Evolutionary conservation across 2,797 vertebrate species (phyloP).

Genomic region (Knipowitschia caucasica): DNA sequence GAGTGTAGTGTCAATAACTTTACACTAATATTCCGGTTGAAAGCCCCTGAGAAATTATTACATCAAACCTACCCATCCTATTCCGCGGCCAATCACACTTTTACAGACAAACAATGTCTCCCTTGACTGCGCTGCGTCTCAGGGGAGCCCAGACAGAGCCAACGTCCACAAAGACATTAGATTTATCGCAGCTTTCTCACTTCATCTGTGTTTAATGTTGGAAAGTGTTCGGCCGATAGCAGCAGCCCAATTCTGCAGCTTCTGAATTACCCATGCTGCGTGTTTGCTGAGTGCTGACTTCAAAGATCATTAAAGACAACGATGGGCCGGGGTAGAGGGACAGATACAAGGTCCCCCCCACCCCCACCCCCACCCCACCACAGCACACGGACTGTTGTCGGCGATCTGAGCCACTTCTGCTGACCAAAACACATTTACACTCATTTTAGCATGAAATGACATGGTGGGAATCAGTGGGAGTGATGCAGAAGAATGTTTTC

Average conservation of each 20-base stretch:
- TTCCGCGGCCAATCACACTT: slow-evolving; percentile 23
- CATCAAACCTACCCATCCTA: slow-evolving; percentile 24
- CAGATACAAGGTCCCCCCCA: slow-evolving; percentile 14
- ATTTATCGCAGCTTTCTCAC: slow-evolving; percentile 64
- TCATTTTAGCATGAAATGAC: neutral
- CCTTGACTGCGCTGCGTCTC: slow-evolving; percentile 23
- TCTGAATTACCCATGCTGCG: slow-evolving; percentile 59
- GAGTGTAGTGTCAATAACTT: slow-evolving; percentile 32
- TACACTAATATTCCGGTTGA: slow-evolving; percentile 41
- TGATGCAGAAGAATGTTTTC: neutral
- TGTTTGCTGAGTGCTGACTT: slow-evolving; percentile 65
- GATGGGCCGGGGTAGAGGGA: slow-evolving; percentile 38
- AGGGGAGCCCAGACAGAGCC: slow-evolving; percentile 29
- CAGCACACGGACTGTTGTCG: slow-evolving; percentile 36
- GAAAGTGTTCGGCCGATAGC: slow-evolving; percentile 48
- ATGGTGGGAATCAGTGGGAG: neutral
- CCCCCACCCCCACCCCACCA: too few relatives aligned
- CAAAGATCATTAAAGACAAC: slow-evolving; percentile 61
- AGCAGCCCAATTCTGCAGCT: slow-evolving; percentile 47
- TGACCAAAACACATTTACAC: neutral
- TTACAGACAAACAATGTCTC: slow-evolving; percentile 25
- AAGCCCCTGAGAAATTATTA: slow-evolving; percentile 36
- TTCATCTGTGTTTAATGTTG: slow-evolving; percentile 57
- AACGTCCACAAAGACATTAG: slow-evolving; percentile 46
- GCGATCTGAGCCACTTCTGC: slow-evolving; percentile 19